Evolutionary conservation across 2,888 invertebrate genomes (phyloP).

Genomic region (Megaustenia siamemsis): DNA sequence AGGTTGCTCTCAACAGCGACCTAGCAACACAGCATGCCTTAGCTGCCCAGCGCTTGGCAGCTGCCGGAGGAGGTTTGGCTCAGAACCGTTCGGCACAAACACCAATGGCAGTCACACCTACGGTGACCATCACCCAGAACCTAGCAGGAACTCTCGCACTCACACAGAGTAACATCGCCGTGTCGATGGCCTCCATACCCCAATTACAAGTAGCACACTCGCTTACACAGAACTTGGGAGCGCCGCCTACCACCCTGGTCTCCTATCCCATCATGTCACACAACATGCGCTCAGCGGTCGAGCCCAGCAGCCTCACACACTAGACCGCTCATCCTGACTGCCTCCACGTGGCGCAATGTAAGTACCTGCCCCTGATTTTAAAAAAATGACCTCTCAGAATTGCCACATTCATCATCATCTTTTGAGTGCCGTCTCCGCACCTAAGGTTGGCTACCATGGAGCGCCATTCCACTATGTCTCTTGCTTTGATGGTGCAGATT

Average conservation of each 20-base stretch:
- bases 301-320: constrained; percentile 71
- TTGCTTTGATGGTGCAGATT: too few species aligned
- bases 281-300: constrained; percentile 69
- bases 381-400: too few species aligned
- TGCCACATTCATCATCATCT: too few species aligned
- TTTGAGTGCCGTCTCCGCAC: too few species aligned
- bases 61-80: constrained; percentile 42
- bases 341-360: constrained; percentile 20
- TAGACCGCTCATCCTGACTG: constrained; percentile 20
- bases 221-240: constrained; percentile 69
- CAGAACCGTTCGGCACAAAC: constrained; percentile 41
- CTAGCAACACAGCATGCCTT: constrained; percentile 75
- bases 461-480: too few species aligned
- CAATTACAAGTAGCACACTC: constrained; percentile 63
- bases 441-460: too few species aligned
- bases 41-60: constrained; percentile 69
- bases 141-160: constrained; percentile 65
- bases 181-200: constrained; percentile 62
- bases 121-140: constrained; percentile 70
- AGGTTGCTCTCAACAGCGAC: constrained; percentile 76
- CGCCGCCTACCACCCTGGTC: constrained; percentile 67
- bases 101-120: constrained; percentile 58
- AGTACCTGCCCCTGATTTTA: too few species aligned
- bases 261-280: constrained; percentile 77
- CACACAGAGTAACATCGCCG: constrained; percentile 67